Base-by-base conservation (phyloP, 2,888 invertebrate species). In the Drosophila cognata region DNA sequence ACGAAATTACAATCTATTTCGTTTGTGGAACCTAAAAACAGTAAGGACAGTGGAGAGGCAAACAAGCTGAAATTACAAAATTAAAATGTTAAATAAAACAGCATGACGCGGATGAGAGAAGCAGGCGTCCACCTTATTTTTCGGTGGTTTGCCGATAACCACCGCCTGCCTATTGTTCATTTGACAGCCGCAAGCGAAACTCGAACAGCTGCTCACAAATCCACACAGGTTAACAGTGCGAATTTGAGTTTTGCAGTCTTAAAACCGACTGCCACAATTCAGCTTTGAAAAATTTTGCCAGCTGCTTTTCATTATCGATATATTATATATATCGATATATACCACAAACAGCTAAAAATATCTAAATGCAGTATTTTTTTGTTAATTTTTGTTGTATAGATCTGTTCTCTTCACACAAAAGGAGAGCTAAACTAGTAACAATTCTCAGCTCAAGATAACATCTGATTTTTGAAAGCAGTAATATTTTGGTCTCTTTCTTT, bases 381-480 rank as follows among this genome's bases (percentile, higher is more conserved):
- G 29, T 29, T 10, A 7, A 46, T 48, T 68, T 50, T 29, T 28
- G 6, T 6, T 28, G 18, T 6, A 29, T 71, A 57, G 31, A 57
- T 38, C 52, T 58, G 41, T n/a, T 21, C 56, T 70, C 38, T 57
- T 71, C 71, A 51, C 6, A 61, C 71, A 51, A n/a, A 56, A 51
- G 55, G 6, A 8, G 4, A 10, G 11, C 13, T 25, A 18, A 62
- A 18, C 16, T 25, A 4, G 16, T 16, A 43, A 13, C 46, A 48
- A 18, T n/a, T 43, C 18, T 52, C 4, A 36, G 53, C 25, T 16
- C 13, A 2, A 55, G 2, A 38, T 38, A 13, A 53, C 29, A 31
- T 55, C 38, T 36, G 46, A 58, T 46, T 35, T 58, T 35, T 18
- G 1, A 21, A 55, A 25, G 2, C 18, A 31, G 4, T 10, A 8